Percentiles rank a stretch among this genome's conserved stretches.
Evolutionary conservation across 1,140 invertebrate genomes (phyloP).

Genomic region (Cydia pomonella): DNA sequence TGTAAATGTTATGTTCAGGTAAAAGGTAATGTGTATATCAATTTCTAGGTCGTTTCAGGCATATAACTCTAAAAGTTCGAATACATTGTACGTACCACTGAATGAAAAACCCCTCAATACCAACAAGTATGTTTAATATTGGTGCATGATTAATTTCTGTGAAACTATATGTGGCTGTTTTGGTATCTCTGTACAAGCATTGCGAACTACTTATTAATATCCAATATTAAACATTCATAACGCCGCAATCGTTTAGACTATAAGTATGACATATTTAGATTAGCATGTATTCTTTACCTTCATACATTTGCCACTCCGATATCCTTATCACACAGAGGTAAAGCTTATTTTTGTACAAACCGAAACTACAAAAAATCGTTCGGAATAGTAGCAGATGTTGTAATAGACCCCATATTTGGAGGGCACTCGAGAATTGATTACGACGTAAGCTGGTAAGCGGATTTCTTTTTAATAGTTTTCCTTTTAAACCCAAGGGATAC

Average conservation of each 20-base stretch:
- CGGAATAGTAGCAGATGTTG: slow-evolving; percentile 52
- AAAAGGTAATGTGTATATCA: no score
- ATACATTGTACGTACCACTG: no score
- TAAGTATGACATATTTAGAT: slow-evolving; percentile 25
- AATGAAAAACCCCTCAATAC: no score
- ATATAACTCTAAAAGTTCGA: no score
- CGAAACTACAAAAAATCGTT: slow-evolving; percentile 10
- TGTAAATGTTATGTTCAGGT: no score
- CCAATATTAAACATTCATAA: slow-evolving; percentile 2
- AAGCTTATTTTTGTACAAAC: slow-evolving; percentile 25
- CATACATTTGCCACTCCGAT: slow-evolving; percentile 9
- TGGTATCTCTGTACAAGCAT: background rate
- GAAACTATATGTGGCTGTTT: no score
- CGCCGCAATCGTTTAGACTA: slow-evolving; percentile 13
- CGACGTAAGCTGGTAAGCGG: slow-evolving; percentile 59
- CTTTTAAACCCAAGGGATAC: slow-evolving; percentile 34
- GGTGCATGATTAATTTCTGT: no score
- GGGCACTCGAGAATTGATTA: slow-evolving; percentile 74
- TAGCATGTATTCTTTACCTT: slow-evolving; percentile 3
- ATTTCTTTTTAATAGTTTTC: slow-evolving; percentile 75
- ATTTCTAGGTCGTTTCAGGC: no score
- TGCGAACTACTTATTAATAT: slow-evolving; percentile 13
- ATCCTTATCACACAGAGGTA: slow-evolving; percentile 21
- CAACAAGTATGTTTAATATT: no score
- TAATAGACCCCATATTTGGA: slow-evolving; percentile 50